These are phyloP conservation scores for Eupithecia abbreviata DNA, from an alignment of 2,888 invertebrate genomes.

Conservation along the genomic window DNA sequence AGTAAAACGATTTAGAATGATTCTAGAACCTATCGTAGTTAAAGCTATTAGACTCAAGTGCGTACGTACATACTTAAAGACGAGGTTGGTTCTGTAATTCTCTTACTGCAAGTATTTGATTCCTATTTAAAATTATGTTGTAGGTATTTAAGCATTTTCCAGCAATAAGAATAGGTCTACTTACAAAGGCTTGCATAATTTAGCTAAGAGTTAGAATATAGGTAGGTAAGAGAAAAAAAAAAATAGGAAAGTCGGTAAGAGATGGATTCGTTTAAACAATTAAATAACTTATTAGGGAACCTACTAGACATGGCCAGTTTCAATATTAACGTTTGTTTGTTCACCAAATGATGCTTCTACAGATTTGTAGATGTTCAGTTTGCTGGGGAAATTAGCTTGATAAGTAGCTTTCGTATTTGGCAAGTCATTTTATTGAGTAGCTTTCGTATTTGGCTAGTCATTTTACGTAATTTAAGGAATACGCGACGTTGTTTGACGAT, in stretches of 20 bases:
- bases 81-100: background rate
- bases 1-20: background rate
- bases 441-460: constrained; percentile 32
- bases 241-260: background rate
- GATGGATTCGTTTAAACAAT: constrained; percentile 8
- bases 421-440: constrained; percentile 23
- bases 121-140: too few relatives aligned
- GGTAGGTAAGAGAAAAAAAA: background rate
- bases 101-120: background rate
- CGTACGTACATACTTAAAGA: background rate
- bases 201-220: background rate
- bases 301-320: constrained; percentile 14
- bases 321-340: constrained; percentile 24
- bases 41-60: background rate
- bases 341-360: constrained; percentile 18
- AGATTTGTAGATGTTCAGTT: background rate
- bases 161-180: background rate
- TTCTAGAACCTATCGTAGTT: background rate
- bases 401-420: constrained; percentile 25
- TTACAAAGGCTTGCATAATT: background rate
- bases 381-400: constrained; percentile 21
- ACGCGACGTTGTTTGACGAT: constrained; percentile 8
- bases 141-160: background rate
- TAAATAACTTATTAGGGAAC: background rate
- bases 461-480: constrained; percentile 14